Evolutionary conservation across 2,888 invertebrate genomes (phyloP), one percentile per base, ranked within the genome.

Genomic region (Therioaphis trifolii): DNA sequence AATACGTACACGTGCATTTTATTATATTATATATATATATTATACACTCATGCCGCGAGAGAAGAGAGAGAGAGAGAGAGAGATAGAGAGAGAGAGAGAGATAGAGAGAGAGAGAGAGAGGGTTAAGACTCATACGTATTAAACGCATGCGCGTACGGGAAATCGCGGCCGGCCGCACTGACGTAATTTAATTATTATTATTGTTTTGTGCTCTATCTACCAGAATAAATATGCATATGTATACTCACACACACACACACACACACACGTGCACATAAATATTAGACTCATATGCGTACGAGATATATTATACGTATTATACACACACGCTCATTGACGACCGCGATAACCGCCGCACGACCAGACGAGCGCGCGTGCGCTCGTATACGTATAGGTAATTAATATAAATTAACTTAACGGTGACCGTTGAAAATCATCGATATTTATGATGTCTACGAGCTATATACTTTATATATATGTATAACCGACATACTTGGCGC

Each of bases 331-430:
- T 27, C 63, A 29, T 63, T 63, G 63, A 21, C 40, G 21, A 68
- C 21, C 40, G 40, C 68, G 40, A 18, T 63, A 63, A 75, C 55
- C 24, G 35, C 18, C 15, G 9, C 35, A 52, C 52, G 27, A 49
- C 27, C 52, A 52, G 14, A n/a, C 29, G 72, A 49, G 35, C 35
- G 35, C 35, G 7, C 35, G 35, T 7, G 35, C 35, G 35, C 7
- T 35, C 4, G 35, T 35, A 35, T 11, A 12, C 21, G 40, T 58
- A 72, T 55, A 35, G 27, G 40, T 75, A 63, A 77, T 77, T 77
- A 63, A 77, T 77, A 77, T 63, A 77, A 66, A 77, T 68, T 68
- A 68, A 43, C 68, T 21, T 14, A 68, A 40, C 40, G 40, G n/a
- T 24, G n/a, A n/a, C 29, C 12, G 58, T 58, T 24, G 43, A 75